Base-by-base conservation (phyloP, 2,888 invertebrate genomes). In the Scelioninae gen. 1 region DNA sequence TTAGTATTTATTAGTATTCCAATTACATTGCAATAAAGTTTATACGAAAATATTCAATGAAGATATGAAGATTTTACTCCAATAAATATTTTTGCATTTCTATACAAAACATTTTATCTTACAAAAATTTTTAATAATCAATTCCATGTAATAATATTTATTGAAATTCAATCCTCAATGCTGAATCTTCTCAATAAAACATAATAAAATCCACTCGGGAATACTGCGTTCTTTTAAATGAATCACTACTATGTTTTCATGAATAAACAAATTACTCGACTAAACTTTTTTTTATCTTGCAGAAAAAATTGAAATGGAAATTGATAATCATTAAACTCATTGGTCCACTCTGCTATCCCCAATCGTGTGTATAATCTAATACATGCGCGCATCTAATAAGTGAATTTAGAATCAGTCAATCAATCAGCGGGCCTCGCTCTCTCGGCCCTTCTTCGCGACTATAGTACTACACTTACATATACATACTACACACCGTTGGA, bases 331-430 rank as follows among this genome's bases (percentile, higher is more conserved):
- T 11, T 15, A 55, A 32, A 7, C 53, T 13, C 38, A 34, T 40
- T 53, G 53, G 49, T 51, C 53, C 65, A 65, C 8, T 65, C 53
- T 40, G 29, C 38, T 66, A 23, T 53, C 23, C 1, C 55, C 56
- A 45, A 32, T 74, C 45, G 32, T 15, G 38, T 13, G 16, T 16
- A 69, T 56, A 69, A 32, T 43, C 47, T 40, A 29, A 71, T 71
- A 29, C 34, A 62, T 13, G 45, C 34, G 11, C 45, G 55, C 29
- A 31, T 62, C 53, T 77, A 45, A 78, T 71, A 78, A 65, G 72
- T 71, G 65, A 63, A 78, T 72, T 78, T 78, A 71, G 56, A 78
- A 71, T 78, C 69, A 62, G 77, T 69, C 71, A 65, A 72, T 78
- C 78, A 72, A 72, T 78, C 78, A 63, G 69, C 56, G 23, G n/a